Percentiles rank a stretch among this genome's conserved stretches.
Evolutionary conservation across 2,888 invertebrate genomes (phyloP).

Genomic region (Caenorhabditis doughertyi): DNA sequence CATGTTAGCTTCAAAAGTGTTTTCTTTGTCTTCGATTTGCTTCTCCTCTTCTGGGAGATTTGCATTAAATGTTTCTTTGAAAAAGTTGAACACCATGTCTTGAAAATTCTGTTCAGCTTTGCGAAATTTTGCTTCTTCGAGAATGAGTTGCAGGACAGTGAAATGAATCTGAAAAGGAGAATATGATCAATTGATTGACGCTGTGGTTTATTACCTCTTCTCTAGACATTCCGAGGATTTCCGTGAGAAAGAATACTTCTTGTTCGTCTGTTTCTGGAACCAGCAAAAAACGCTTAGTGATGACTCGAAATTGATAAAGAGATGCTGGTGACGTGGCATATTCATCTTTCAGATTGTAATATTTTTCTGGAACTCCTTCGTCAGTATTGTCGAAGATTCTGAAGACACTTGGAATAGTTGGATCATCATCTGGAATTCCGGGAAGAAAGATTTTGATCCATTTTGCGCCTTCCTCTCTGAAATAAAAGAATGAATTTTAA

Average conservation of each 20-base stretch:
- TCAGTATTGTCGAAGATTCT: constrained; percentile 47
- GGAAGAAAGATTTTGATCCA: constrained; percentile 33
- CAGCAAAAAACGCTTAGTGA: constrained; percentile 33
- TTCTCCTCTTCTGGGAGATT: not conserved
- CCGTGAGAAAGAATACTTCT: constrained; percentile 15
- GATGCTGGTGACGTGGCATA: not conserved
- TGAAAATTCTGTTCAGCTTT: not conserved
- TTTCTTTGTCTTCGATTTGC: not conserved
- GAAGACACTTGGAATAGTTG: constrained; percentile 5
- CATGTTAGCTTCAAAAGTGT: not conserved
- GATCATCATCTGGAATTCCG: not conserved
- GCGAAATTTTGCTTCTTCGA: not conserved
- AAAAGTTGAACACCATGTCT: not conserved
- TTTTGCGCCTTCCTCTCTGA: constrained; percentile 31
- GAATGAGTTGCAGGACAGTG: not conserved
- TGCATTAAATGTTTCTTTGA: not conserved
- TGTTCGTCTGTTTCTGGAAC: not conserved
- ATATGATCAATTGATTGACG: no score
- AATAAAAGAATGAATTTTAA: not conserved
- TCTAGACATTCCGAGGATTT: constrained; percentile 34
- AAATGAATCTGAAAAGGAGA: not conserved
- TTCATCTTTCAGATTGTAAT: not conserved
- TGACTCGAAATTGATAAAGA: constrained; percentile 43
- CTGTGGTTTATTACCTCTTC: constrained; percentile 11
- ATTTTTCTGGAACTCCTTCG: constrained; percentile 12